Evolutionary conservation across 2,888 invertebrate species (phyloP), one percentile per base, ranked within the genome.

Genomic region (Trachelus stipa): DNA sequence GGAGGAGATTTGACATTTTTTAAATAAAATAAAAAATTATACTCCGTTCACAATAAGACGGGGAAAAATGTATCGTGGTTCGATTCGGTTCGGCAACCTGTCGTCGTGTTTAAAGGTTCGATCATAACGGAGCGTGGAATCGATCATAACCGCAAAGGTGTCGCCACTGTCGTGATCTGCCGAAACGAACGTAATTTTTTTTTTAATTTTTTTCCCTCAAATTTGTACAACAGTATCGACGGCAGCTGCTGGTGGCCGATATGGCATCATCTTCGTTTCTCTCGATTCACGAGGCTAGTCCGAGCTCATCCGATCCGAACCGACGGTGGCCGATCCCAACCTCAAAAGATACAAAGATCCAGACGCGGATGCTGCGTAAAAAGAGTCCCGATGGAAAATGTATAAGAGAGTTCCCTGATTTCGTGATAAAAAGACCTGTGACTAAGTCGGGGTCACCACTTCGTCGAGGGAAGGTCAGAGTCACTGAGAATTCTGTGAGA

Each of bases 401-500:
- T 56, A 23, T 11, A 33, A 12, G 69, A 69, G 71, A 71, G 71
- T 31, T 71, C 71, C 71, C 31, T n/a, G 12, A 34, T 34, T 33
- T 34, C 74, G 35, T n/a, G 74, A 56, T 30, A 73, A 73, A 73
- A 73, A 73, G 74, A 15, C n/a, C 74, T 34, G 74, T 73, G 74
- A 73, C 74, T 35, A 73, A 73, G 6, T 56, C 35, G 34, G 74
- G 74, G 74, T 73, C 74, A 73, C 74, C 35, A 73, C 34, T 34
- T 30, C 12, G 35, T 12, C 4, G 31, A 12, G 34, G 74, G 12
- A 73, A 73, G 74, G 74, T 73, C 74, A 73, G 12, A 34, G 34
- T 34, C 35, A n/a, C 74, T 15, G 71, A 1, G 34, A 73, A 73
- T 34, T 30, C 74, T 73, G 74, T 73, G 74, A 73, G 74, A 73